Evolutionary conservation across 2,888 invertebrate species (phyloP).

Genomic region (Eristalinus sepulchralis): DNA sequence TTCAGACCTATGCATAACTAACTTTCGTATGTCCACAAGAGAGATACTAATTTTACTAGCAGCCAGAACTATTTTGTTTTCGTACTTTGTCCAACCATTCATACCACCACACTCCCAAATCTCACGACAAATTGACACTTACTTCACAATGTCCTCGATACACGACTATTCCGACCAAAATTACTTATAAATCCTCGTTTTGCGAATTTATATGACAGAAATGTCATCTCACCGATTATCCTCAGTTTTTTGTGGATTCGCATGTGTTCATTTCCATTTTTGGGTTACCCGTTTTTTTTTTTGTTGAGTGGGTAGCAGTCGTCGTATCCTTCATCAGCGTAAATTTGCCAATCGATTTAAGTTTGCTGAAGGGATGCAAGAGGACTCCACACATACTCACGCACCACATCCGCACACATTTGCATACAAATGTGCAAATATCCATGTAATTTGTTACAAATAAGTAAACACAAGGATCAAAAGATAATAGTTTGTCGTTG

Average conservation of each 20-base stretch:
- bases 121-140: constrained; percentile 65
- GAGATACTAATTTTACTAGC: too few relatives aligned
- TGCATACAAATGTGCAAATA: constrained; percentile 72
- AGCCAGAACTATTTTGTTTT: too few relatives aligned
- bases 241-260: constrained; percentile 39
- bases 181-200: constrained; percentile 68
- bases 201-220: constrained; percentile 67
- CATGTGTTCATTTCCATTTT: constrained; percentile 2
- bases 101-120: constrained; percentile 26
- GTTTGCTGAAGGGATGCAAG: constrained; percentile 32
- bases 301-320: not conserved
- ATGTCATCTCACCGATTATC: constrained; percentile 69
- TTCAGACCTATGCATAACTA: too few relatives aligned
- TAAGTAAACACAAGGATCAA: constrained; percentile 71
- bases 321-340: constrained; percentile 64
- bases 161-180: constrained; percentile 54
- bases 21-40: too few relatives aligned
- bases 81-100: too few relatives aligned
- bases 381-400: constrained; percentile 6
- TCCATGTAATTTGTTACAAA: constrained; percentile 71
- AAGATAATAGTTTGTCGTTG: constrained; percentile 67
- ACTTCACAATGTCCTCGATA: constrained; percentile 46
- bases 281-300: not conserved
- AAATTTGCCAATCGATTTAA: constrained; percentile 66
- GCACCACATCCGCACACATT: constrained; percentile 42